A percentile compares a stretch with the other conserved stretches of the same genome.
phyloP scores from a whole-genome alignment of 2,888 invertebrate species.

The Pteria penguin region DNA sequence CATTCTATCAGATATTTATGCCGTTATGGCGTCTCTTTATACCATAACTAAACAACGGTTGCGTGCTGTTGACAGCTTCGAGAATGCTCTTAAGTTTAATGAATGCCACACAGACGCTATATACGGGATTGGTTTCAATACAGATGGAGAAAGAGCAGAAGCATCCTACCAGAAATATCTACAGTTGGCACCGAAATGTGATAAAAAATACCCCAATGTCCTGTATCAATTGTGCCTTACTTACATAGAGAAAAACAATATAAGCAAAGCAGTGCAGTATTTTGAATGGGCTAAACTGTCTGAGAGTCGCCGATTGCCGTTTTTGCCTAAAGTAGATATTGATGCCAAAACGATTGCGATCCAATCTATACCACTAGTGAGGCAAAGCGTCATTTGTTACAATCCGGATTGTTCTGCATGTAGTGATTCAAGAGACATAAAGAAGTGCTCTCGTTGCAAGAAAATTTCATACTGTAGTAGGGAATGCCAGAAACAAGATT shows the following conservation, averaged over 20 bases:
- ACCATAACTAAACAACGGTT: not conserved
- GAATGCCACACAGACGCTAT: not conserved
- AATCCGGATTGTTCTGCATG: not conserved
- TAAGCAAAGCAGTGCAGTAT: not conserved
- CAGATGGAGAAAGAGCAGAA: not conserved
- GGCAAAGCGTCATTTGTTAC: not conserved
- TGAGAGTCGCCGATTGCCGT: not conserved
- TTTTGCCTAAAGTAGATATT: not conserved
- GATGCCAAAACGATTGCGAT: not conserved
- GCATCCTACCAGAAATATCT: not conserved
- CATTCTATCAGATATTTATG: not conserved
- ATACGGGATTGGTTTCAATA: not conserved
- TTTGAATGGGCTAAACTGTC: not conserved
- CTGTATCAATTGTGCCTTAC: not conserved
- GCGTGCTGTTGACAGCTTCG: not conserved
- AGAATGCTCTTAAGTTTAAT: not conserved
- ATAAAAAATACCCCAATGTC: not conserved
- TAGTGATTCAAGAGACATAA: not conserved
- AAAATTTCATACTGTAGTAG: not conserved
- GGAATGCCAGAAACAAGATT: not conserved
- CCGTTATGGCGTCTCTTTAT: not conserved
- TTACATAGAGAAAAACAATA: not conserved
- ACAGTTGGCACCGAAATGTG: not conserved
- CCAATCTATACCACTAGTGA: not conserved
- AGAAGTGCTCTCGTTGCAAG: not conserved